Base-by-base conservation (phyloP, 2,797 vertebrate genomes). In the Allobates femoralis region DNA sequence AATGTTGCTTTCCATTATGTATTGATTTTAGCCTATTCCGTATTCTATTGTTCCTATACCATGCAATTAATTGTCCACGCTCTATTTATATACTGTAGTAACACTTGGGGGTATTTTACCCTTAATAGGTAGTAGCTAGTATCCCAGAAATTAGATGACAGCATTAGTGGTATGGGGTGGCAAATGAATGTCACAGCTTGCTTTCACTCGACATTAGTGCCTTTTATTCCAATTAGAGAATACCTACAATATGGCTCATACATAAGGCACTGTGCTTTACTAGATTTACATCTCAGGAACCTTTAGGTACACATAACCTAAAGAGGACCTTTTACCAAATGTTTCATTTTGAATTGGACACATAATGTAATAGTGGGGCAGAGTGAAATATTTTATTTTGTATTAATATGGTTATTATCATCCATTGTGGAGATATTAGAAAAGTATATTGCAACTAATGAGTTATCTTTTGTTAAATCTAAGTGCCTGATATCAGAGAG, bases 1-100 rank as follows among this genome's bases (percentile, higher is more conserved):
- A 55, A n/a, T 58, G n/a, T 73, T 41, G n/a, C 32, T 83, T 83
- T 64, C 23, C 67, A 79, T 79, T 64, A 62, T n/a, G 60, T 62
- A 60, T 79, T 79, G 60, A 66, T 60, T 66, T 81, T 50, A 51
- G 37, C 41, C 34, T 41, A 46, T 73, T 73, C 21, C 3, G n/a
- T 46, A 46, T 46, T n/a, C 23, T 50, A 74, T 74, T 74, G 21
- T 16, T 50, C 2, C 3, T 50, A 74, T 50, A 74, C 71, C n/a
- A 50, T n/a, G 12, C 23, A 26, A 41, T 23, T 74, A n/a, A 26
- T 74, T 26, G 41, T 23, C 26, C 5, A 1, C 41, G 26, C 21
- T 74, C 8, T 71, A 71, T 71, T 71, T 41, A 71, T 71, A 50
- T 50, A n/a, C n/a, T n/a, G n/a, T n/a, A 74, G 41, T 46, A 74